A percentile compares a stretch with the other conserved stretches of the same genome.
Evolutionary conservation across 1,140 invertebrate genomes (phyloP).

Genomic region (Cepaea nemoralis): DNA sequence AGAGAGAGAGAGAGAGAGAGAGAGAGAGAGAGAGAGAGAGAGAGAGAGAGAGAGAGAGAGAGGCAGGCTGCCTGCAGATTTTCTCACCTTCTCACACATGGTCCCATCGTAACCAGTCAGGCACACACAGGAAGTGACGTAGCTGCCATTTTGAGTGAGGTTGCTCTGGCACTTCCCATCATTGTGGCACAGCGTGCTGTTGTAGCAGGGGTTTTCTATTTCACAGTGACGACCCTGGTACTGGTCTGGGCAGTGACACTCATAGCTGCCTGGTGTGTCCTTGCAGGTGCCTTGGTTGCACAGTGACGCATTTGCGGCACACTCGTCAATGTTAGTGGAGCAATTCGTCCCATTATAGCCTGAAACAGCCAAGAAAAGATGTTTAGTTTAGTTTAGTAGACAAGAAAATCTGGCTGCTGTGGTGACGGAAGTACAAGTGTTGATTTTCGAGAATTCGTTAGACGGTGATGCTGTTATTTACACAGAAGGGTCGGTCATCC

Average conservation of each 20-base stretch:
- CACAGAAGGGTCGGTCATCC: too few relatives aligned
- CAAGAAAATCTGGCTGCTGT: too few relatives aligned
- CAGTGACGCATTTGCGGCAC: background rate
- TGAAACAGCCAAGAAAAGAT: too few relatives aligned
- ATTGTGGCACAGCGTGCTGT: slow-evolving; percentile 51
- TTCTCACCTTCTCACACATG: slow-evolving; percentile 52
- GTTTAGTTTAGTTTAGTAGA: too few relatives aligned
- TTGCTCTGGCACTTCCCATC: slow-evolving; percentile 47
- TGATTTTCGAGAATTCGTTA: too few relatives aligned
- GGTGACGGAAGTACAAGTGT: too few relatives aligned
- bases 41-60: too few relatives aligned
- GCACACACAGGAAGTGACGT: slow-evolving; percentile 29
- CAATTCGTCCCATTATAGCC: slow-evolving; percentile 51
- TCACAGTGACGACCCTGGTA: slow-evolving; percentile 65
- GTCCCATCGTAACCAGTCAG: slow-evolving; percentile 36
- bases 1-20: too few relatives aligned
- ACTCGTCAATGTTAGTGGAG: slow-evolving; percentile 54
- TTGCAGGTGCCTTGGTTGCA: slow-evolving; percentile 75
- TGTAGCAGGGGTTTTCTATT: slow-evolving; percentile 53
- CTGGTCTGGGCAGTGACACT: slow-evolving; percentile 81
- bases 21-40: too few relatives aligned
- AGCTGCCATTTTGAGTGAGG: background rate
- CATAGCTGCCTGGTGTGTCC: slow-evolving; percentile 77
- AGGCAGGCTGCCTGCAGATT: too few relatives aligned
- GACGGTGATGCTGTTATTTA: too few relatives aligned